A percentile compares a stretch with the other conserved stretches of the same genome.
These are phyloP conservation scores for Mohoua ochrocephala DNA, from an alignment of 2,113 vertebrate genomes.

Conservation along the genomic window DNA sequence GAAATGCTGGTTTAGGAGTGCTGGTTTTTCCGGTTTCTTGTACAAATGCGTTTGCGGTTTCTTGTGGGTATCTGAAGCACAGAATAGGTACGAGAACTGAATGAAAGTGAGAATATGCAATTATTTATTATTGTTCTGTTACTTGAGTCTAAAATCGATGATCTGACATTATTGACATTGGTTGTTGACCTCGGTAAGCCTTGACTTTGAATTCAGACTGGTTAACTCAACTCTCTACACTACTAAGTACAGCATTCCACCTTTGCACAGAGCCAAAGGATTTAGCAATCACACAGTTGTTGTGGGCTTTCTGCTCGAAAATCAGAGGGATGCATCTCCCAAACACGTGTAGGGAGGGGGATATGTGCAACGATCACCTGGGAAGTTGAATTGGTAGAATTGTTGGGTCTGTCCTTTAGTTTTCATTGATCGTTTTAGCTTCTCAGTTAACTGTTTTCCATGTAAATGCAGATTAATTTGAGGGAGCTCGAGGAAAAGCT, in stretches of 20 bases:
- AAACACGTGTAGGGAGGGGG: fast-evolving
- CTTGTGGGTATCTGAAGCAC: background rate
- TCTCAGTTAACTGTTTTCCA: background rate
- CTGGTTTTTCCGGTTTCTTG: background rate
- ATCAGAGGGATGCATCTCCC: background rate
- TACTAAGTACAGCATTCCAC: background rate
- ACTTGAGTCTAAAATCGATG: fast-evolving
- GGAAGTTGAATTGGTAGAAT: background rate
- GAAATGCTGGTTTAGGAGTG: fast-evolving
- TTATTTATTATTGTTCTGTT: background rate
- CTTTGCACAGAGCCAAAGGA: background rate
- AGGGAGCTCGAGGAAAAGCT: background rate
- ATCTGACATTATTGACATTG: background rate
- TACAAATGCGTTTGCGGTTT: background rate
- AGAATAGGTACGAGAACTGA: background rate
- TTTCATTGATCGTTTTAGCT: background rate
- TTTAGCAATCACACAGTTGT: background rate
- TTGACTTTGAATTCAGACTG: background rate
- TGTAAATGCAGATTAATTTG: background rate
- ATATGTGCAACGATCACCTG: fast-evolving
- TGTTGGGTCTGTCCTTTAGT: background rate
- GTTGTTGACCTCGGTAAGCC: background rate
- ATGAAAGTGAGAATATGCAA: background rate
- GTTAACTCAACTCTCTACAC: background rate
- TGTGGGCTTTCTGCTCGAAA: background rate